Percentiles rank a stretch among this genome's conserved stretches.
Conservation (phyloP, 2,888 invertebrate species). For the Orchesella flavescens region DNA sequence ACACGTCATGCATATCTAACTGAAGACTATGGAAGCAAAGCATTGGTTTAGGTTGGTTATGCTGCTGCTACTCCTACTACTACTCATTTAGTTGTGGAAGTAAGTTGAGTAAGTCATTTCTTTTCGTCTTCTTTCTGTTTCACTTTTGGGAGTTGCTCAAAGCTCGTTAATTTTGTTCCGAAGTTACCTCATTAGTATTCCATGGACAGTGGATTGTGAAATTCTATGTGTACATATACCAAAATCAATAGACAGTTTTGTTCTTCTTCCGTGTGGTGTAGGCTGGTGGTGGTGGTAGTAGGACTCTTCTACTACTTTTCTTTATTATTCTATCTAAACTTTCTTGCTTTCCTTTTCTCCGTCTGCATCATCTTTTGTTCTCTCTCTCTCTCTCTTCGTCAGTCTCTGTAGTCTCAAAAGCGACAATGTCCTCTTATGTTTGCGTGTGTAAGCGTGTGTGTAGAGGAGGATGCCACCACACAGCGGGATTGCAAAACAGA, state of each 20-base stretch:
- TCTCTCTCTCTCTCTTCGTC: slow-evolving; percentile 14
- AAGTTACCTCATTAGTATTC: slow-evolving; percentile 64
- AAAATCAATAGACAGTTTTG: slow-evolving; percentile 62
- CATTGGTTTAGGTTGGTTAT: too few relatives aligned
- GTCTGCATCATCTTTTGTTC: slow-evolving; percentile 54
- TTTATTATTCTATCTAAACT: slow-evolving; percentile 42
- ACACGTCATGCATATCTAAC: too few relatives aligned
- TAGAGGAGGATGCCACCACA: slow-evolving; percentile 4
- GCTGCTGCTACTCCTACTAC: too few relatives aligned
- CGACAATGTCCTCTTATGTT: slow-evolving; percentile 45
- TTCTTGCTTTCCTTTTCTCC: slow-evolving; percentile 26
- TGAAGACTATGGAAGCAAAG: too few relatives aligned
- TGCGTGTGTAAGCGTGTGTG: slow-evolving; percentile 40
- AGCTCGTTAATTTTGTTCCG: slow-evolving; percentile 62
- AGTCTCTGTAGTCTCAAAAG: not conserved
- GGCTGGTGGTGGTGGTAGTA: not conserved
- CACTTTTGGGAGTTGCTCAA: slow-evolving; percentile 63
- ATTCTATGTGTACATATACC: slow-evolving; percentile 53
- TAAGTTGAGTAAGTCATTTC: slow-evolving; percentile 47
- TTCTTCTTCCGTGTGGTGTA: slow-evolving; percentile 38
- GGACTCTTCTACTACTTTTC: not conserved
- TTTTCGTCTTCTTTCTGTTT: slow-evolving; percentile 38
- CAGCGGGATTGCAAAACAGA: slow-evolving; percentile 4
- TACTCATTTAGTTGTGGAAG: not conserved
- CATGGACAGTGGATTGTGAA: slow-evolving; percentile 65